Conservation (phyloP, 2,113 vertebrate genomes). For the Actenoides hombroni region DNA sequence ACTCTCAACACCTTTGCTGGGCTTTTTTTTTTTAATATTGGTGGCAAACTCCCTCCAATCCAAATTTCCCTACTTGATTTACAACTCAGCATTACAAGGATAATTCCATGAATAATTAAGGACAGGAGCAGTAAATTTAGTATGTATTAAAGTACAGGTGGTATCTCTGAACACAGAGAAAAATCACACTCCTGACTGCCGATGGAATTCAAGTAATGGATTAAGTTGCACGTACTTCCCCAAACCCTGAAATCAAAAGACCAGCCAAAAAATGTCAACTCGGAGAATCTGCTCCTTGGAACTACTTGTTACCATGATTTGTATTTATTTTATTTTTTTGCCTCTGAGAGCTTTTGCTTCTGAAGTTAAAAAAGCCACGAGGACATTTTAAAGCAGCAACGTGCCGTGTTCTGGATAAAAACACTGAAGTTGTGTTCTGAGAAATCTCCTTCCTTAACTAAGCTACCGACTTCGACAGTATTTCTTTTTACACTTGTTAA, state of each 20-base stretch:
- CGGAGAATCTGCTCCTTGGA: neutral
- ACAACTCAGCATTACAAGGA: neutral
- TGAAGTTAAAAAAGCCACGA: neutral
- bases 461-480: neutral
- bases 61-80: neutral
- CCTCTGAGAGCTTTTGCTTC: neutral
- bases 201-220: neutral
- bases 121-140: neutral
- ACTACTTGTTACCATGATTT: neutral
- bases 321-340: neutral
- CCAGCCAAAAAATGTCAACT: neutral
- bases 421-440: neutral
- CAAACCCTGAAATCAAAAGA: neutral
- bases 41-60: neutral
- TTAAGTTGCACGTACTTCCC: neutral
- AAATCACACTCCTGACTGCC: neutral
- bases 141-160: neutral
- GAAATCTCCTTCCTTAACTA: neutral
- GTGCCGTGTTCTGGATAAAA: neutral
- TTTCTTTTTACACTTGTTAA: neutral
- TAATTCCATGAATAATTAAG: neutral
- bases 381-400: neutral
- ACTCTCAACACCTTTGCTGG: neutral
- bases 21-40: neutral
- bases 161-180: neutral